Conservation (phyloP, 2,113 vertebrate genomes). For the Pterophyllum scalare region DNA sequence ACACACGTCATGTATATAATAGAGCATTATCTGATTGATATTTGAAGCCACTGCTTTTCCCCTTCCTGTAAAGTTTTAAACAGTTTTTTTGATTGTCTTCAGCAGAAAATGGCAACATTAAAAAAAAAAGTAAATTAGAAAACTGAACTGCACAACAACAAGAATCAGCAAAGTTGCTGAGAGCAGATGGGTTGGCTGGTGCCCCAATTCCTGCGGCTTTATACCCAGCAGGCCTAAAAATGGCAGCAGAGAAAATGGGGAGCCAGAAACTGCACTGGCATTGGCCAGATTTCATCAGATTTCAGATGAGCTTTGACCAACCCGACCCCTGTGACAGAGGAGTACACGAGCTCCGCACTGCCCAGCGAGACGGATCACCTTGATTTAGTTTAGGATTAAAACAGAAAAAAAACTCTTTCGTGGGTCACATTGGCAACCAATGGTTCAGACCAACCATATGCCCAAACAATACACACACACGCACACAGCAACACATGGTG, state of each 20-base stretch:
- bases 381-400: constrained; percentile 36
- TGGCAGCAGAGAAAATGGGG: constrained; percentile 60
- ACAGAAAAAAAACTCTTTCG: constrained; percentile 17
- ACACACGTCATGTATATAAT: constrained; percentile 44
- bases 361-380: constrained; percentile 25
- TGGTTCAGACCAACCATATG: constrained; percentile 40
- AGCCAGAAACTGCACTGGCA: constrained; percentile 44
- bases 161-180: constrained; percentile 63
- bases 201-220: constrained; percentile 58
- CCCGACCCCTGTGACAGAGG: constrained; percentile 34
- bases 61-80: background rate
- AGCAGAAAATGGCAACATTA: constrained; percentile 36
- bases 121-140: constrained; percentile 49
- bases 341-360: constrained; percentile 11
- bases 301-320: constrained; percentile 18
- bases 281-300: constrained; percentile 47
- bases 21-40: constrained; percentile 32
- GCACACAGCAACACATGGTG: constrained; percentile 21
- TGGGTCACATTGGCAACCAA: constrained; percentile 33
- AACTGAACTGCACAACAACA: constrained; percentile 51
- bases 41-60: constrained; percentile 28
- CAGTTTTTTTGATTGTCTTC: constrained; percentile 26
- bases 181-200: constrained; percentile 72
- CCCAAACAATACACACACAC: constrained; percentile 12
- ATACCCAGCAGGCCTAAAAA: constrained; percentile 68